Percentiles rank a stretch among this genome's conserved stretches.
Conservation (phyloP, 2,888 invertebrate species). For the Metacarcinus magister region DNA sequence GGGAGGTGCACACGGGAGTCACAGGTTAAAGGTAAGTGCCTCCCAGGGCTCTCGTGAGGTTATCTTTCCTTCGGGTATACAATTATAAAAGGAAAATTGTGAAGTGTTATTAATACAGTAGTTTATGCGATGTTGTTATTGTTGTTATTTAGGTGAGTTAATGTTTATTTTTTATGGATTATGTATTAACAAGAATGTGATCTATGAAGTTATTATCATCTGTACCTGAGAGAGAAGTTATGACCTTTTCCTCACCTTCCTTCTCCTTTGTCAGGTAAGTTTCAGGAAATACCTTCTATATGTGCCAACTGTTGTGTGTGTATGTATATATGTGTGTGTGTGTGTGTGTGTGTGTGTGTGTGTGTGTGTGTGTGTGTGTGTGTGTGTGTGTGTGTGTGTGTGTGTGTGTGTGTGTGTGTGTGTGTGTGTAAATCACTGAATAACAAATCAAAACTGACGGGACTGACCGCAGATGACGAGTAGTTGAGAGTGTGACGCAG, state of each 20-base stretch:
- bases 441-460: neutral
- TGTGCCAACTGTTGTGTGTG: neutral
- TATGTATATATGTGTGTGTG: constrained; percentile 15
- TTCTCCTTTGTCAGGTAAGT: neutral
- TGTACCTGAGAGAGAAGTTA: neutral
- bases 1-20: neutral
- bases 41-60: neutral
- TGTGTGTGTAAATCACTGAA: neutral
- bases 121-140: neutral
- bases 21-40: neutral
- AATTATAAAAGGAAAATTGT: neutral
- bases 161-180: neutral
- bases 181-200: neutral
- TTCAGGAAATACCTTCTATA: neutral
- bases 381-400: constrained; percentile 56
- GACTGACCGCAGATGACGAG: neutral
- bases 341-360: neutral
- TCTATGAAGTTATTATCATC: neutral
- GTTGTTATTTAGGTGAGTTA: neutral
- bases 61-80: neutral
- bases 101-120: neutral
- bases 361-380: constrained; percentile 56
- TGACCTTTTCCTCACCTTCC: neutral
- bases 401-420: constrained; percentile 47
- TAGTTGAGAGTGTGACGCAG: neutral